Conservation (phyloP, 1,140 invertebrate species). For the Sipha flava region DNA sequence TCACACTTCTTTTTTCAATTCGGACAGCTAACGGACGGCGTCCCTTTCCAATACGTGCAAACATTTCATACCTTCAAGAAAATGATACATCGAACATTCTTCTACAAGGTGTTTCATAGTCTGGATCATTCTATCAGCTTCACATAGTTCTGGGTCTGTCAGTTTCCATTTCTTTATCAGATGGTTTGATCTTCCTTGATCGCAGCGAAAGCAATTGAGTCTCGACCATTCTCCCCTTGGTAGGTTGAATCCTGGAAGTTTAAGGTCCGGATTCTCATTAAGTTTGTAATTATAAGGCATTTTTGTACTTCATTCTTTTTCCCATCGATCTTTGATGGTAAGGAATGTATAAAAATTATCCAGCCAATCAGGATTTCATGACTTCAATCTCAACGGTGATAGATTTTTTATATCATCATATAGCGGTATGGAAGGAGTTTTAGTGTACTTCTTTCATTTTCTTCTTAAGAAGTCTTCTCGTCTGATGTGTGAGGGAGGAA, state of each 20-base stretch:
- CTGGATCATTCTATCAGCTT: not conserved
- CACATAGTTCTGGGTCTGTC: not conserved
- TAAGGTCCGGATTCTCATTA: not conserved
- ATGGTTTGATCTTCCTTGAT: not conserved
- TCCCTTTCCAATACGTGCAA: not conserved
- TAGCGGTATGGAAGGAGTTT: not conserved
- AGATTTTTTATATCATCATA: slow-evolving; percentile 1
- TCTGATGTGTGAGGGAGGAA: not conserved
- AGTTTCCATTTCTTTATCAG: not conserved
- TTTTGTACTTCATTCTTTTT: not conserved
- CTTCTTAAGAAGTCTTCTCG: not conserved
- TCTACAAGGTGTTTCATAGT: slow-evolving; percentile 16
- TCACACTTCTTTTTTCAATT: not conserved
- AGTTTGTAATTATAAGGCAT: not conserved
- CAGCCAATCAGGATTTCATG: not conserved
- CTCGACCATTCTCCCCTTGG: not conserved
- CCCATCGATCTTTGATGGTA: not conserved
- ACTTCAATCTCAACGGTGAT: not conserved
- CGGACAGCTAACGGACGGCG: not conserved
- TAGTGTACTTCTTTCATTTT: not conserved
- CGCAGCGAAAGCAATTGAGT: not conserved
- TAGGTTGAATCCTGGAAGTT: slow-evolving; percentile 1
- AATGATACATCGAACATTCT: not conserved
- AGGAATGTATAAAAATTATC: not conserved
- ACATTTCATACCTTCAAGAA: not conserved